Base-by-base conservation (phyloP, 2,113 vertebrate species). In the Carlito syrichta region DNA sequence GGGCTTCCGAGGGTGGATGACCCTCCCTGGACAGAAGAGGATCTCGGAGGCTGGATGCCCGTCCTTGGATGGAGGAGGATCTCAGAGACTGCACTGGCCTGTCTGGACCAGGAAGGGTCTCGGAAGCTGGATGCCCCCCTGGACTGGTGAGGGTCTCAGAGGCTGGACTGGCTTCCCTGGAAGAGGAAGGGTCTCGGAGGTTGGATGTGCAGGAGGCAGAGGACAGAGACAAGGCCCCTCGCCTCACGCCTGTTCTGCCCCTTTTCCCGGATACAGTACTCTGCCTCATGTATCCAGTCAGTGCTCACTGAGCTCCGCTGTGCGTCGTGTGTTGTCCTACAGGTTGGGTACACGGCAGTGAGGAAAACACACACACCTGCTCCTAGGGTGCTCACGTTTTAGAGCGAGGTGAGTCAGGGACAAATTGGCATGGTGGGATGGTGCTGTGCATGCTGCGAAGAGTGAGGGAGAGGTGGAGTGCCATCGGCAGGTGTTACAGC, bases 181-280 rank as follows among this genome's bases (percentile, higher is more conserved):
- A n/a, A n/a, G n/a, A n/a, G n/a, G n/a, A n/a, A n/a, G n/a, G n/a
- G n/a, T n/a, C n/a, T n/a, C n/a, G n/a, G 40, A 87, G 7, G 20
- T 50, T 78, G 78, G 38, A 13, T 38, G 17, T 1, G 54, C 7
- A 89, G 63, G 19, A 45, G 83, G 9, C 40, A 32, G 54, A 43
- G 8, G n/a, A 43, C 5, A 4, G 71, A 82, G 66, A 11, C 0
- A 54, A 16, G 22, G 30, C 22, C 16, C 27, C 14, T 19, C 50
- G 22, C 30, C 40, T 56, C n/a, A 13, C 1, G 0, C 25, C 2
- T n/a, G n/a, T n/a, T 17, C n/a, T 48, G 8, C 19, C 17, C 40
- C 17, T 74, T 69, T 81, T 38, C 10, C 25, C 48, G 13, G 17
- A 10, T 35, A n/a, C 32, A 83, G 60, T 45, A 3, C 9, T 89